Percentiles rank a stretch among this genome's conserved stretches.
These are phyloP conservation scores for Atherix ibis DNA, from an alignment of 2,888 invertebrate species.

Conservation along the genomic window DNA sequence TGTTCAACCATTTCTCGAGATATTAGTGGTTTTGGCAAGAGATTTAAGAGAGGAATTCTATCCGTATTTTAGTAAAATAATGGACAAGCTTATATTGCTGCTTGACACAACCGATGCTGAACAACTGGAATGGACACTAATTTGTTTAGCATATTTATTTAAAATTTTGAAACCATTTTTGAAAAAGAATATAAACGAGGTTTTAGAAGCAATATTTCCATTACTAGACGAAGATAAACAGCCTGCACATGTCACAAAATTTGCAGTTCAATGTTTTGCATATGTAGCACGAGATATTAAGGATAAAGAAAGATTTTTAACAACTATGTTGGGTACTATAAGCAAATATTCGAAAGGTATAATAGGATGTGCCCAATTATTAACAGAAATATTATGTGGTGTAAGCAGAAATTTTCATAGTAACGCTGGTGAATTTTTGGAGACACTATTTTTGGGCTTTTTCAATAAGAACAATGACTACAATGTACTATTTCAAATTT, in stretches of 20 bases:
- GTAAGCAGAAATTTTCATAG: conserved; percentile 75
- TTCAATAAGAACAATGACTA: conserved; percentile 30
- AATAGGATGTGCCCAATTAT: conserved; percentile 65
- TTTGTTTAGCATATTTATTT: conserved; percentile 76
- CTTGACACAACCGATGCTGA: conserved; percentile 66
- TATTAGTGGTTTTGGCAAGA: conserved; percentile 69
- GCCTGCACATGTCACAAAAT: conserved; percentile 73
- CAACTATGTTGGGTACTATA: conserved; percentile 49
- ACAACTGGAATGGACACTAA: conserved; percentile 70
- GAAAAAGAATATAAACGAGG: conserved; percentile 57
- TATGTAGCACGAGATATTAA: conserved; percentile 82
- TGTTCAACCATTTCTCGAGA: conserved; percentile 66
- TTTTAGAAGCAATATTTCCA: conserved; percentile 56
- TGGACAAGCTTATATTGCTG: conserved; percentile 54
- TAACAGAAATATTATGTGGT: conserved; percentile 80
- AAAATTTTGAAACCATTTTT: conserved; percentile 76
- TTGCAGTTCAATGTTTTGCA: conserved; percentile 92
- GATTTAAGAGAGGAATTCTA: conserved; percentile 85
- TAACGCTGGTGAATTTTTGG: conserved; percentile 54
- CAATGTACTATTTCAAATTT: conserved; percentile 38
- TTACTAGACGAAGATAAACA: conserved; percentile 55
- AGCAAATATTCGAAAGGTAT: conserved; percentile 49
- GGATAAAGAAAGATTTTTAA: conserved; percentile 59
- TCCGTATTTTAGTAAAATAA: conserved; percentile 60
- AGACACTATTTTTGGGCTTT: conserved; percentile 47